A percentile compares a stretch with the other conserved stretches of the same genome.
Conservation (phyloP, 2,888 invertebrate genomes). For the Gonocerus acuteangulatus region DNA sequence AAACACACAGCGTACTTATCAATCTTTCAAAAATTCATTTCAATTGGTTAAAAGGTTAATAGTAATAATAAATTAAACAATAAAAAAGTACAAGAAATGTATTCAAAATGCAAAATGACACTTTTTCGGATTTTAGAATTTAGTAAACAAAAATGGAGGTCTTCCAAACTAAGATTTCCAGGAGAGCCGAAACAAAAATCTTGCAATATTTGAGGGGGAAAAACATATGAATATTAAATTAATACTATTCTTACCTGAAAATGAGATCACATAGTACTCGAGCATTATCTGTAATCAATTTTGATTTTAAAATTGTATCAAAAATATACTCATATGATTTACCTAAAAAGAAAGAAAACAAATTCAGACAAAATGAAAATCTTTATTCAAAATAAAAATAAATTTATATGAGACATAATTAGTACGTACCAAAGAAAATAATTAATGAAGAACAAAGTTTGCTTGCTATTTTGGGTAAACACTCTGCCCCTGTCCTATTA, state of each 20-base stretch:
- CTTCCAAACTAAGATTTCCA: no score
- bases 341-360: neutral
- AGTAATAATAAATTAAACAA: no score
- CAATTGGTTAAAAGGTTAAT: no score
- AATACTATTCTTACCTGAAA: neutral
- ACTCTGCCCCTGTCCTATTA: neutral
- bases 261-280: neutral
- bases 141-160: no score
- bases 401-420: neutral
- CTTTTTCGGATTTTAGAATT: no score
- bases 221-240: no score
- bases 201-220: no score
- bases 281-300: neutral
- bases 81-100: no score
- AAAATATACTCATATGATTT: conserved; percentile 1
- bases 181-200: no score
- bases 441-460: conserved; percentile 2
- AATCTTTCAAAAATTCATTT: no score
- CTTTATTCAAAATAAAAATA: neutral
- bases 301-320: conserved; percentile 1
- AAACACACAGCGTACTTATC: no score
- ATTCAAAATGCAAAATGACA: no score
- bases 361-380: neutral
- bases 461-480: neutral
- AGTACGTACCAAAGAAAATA: neutral